Conservation (phyloP, 1,140 invertebrate species). For the Cryptotermes secundus region DNA sequence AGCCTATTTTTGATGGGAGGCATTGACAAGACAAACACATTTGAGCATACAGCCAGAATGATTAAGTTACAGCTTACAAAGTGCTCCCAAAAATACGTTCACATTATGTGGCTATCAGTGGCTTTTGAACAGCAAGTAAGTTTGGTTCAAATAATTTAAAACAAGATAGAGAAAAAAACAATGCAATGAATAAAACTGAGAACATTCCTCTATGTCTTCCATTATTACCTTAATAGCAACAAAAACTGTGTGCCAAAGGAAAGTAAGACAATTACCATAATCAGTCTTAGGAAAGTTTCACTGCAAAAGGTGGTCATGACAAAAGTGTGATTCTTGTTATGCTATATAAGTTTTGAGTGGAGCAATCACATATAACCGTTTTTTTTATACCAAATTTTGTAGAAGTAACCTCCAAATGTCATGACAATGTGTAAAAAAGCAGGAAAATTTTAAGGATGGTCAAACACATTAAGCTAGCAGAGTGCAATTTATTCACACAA, state of each 20-base stretch:
- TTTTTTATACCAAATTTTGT: background rate
- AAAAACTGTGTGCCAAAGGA: background rate
- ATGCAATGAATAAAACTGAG: background rate
- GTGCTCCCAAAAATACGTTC: slow-evolving; percentile 11
- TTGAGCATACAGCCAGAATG: slow-evolving; percentile 11
- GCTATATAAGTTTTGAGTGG: background rate
- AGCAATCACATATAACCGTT: background rate
- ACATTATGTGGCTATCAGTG: background rate
- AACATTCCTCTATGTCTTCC: background rate
- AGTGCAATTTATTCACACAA: background rate
- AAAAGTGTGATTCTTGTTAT: background rate
- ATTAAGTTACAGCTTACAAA: slow-evolving; percentile 10
- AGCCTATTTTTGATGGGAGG: background rate
- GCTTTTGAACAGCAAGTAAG: background rate
- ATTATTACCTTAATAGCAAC: background rate
- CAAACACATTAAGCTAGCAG: background rate
- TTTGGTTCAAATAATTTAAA: background rate
- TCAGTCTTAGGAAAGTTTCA: background rate
- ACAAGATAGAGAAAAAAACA: background rate
- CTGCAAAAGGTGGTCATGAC: background rate
- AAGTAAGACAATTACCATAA: background rate
- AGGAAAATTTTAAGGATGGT: background rate
- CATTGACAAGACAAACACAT: slow-evolving; percentile 12
- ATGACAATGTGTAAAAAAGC: background rate
- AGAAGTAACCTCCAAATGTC: background rate